phyloP scores from a whole-genome alignment of 2,113 vertebrate species.

The Silurus glanis region DNA sequence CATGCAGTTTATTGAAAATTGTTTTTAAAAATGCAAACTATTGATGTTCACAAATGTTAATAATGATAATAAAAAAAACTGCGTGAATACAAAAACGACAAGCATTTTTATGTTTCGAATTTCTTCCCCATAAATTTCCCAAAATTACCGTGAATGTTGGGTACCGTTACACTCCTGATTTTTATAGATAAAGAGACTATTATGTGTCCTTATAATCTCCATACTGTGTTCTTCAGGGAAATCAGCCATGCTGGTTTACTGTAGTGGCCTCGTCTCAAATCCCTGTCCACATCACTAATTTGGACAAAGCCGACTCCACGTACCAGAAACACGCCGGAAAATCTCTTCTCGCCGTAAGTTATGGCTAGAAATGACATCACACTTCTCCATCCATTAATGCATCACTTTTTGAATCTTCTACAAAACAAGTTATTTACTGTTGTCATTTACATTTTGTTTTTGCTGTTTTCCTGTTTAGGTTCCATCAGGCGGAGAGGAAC shows the following conservation, averaged over 20 bases:
- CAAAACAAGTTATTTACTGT: background rate
- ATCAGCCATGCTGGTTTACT: conserved; percentile 84
- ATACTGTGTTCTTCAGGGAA: conserved; percentile 70
- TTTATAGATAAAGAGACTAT: too few species aligned
- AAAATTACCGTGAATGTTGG: too few species aligned
- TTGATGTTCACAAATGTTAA: too few species aligned
- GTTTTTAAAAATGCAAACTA: too few species aligned
- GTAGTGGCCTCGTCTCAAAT: conserved; percentile 80
- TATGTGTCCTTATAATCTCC: background rate
- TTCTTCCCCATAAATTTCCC: too few species aligned
- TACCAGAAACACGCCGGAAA: conserved; percentile 81
- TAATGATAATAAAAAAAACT: too few species aligned
- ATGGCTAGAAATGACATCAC: background rate
- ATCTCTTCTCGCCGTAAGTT: conserved; percentile 80
- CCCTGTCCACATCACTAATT: conserved; percentile 77
- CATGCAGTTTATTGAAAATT: too few species aligned
- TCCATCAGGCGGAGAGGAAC: conserved; percentile 83
- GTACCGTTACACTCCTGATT: too few species aligned
- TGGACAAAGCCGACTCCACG: conserved; percentile 75
- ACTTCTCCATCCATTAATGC: background rate
- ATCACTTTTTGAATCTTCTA: background rate
- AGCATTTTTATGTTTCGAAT: too few species aligned
- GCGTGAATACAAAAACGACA: too few species aligned
- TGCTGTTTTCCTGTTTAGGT: conserved; percentile 67
- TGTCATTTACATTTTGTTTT: background rate